A percentile compares a stretch with the other conserved stretches of the same genome.
Evolutionary conservation across 2,888 invertebrate species (phyloP).

Genomic region (Volucella inflata): DNA sequence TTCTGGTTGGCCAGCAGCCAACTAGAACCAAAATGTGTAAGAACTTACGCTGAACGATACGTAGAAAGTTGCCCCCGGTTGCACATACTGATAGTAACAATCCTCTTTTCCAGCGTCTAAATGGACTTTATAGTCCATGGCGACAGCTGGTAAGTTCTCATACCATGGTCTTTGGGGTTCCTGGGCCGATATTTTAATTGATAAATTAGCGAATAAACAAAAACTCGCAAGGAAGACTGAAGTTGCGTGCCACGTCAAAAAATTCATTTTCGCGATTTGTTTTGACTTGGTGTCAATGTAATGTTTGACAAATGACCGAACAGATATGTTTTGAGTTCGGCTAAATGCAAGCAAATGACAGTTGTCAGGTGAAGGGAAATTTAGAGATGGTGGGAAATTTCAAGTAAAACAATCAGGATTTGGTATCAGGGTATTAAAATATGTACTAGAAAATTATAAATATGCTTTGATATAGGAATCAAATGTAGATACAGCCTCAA

Average conservation of each 20-base stretch:
- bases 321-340: constrained; percentile 43
- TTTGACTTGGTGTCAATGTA: constrained; percentile 55
- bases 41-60: constrained; percentile 94
- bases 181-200: constrained; percentile 77
- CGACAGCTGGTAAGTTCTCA: constrained; percentile 94
- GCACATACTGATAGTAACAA: constrained; percentile 97
- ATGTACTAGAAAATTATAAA: too few species aligned
- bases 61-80: constrained; percentile 95
- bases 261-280: constrained; percentile 75
- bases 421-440: too few species aligned
- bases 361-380: neutral
- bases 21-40: constrained; percentile 27
- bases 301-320: constrained; percentile 23
- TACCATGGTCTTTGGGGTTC: constrained; percentile 90
- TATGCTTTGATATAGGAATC: too few species aligned
- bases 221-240: constrained; percentile 76
- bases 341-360: constrained; percentile 4
- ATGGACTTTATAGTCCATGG: constrained; percentile 98
- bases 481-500: too few species aligned
- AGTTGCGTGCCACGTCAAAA: constrained; percentile 82
- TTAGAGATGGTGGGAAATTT: neutral
- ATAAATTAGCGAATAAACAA: constrained; percentile 77
- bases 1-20: constrained; percentile 60
- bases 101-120: constrained; percentile 97
- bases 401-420: too few species aligned